Percentiles rank a stretch among this genome's conserved stretches.
Conservation (phyloP, 30 jellyfish, hydroid and myxozoan species). For the Phacellophora camtschatica region DNA sequence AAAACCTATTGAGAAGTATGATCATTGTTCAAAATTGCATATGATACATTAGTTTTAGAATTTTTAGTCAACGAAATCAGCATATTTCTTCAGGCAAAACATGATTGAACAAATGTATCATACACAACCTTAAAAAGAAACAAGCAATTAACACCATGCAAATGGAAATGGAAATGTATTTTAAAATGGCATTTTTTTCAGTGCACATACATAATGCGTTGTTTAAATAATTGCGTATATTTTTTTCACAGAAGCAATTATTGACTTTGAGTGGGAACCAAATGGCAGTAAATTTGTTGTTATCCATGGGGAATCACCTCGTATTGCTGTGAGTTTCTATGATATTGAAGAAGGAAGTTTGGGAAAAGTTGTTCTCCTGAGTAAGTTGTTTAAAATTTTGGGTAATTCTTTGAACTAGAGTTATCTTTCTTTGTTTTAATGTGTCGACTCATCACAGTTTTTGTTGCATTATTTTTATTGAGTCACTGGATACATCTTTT, state of each 20-base stretch:
- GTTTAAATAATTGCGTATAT: neutral
- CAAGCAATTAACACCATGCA: too few relatives aligned
- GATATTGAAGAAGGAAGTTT: conserved; percentile 76
- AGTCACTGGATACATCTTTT: neutral
- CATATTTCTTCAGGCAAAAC: too few relatives aligned
- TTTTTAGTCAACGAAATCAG: too few relatives aligned
- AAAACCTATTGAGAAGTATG: too few relatives aligned
- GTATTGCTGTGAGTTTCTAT: conserved; percentile 84
- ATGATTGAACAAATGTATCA: too few relatives aligned
- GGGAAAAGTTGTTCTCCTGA: conserved; percentile 83
- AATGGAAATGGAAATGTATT: too few relatives aligned
- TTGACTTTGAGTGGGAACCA: conserved; percentile 98
- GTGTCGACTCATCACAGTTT: neutral
- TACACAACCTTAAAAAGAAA: too few relatives aligned
- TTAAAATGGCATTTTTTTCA: too few relatives aligned
- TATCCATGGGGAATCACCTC: conserved; percentile 94
- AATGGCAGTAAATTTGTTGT: conserved; percentile 92
- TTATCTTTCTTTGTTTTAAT: neutral
- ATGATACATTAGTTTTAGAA: too few relatives aligned
- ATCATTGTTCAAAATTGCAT: too few relatives aligned
- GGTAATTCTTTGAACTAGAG: neutral
- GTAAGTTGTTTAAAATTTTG: conserved; percentile 10
- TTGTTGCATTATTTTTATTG: neutral
- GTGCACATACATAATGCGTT: neutral
- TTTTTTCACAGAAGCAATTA: conserved; percentile 57